Base-by-base conservation (phyloP, 2,888 invertebrate genomes). In the Papilio elwesi region DNA sequence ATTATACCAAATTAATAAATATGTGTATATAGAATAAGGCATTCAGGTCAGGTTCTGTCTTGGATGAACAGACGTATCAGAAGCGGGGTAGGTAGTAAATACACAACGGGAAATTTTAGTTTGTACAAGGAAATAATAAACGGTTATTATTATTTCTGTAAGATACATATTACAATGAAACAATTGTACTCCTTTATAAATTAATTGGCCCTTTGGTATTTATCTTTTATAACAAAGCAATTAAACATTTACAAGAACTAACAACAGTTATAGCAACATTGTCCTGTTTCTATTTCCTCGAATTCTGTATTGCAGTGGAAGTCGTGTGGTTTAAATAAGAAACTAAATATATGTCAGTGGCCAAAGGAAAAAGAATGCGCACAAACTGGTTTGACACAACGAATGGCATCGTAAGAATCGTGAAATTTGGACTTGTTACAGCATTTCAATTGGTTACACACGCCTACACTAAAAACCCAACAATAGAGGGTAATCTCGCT, bases 351-450 rank as follows among this genome's bases (percentile, higher is more conserved):
- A 77, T 85, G 86, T 84, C 84, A 85, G 80, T 81, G 79, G 75
- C 79, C 79, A 81, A 81, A 78, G 81, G 76, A 77, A 78, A 26
- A 74, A 77, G 80, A 83, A 81, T 81, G 80, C 75, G 78, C 77
- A 75, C 75, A 82, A 85, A 85, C 85, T 75, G 83, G 86, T 86
- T 85, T 80, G 74, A 74, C 80, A 78, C 72, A 79, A 71, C 71
- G 63, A 59, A 75, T 71, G 68, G 68, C 73, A 76, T 74, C 76
- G 77, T 75, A 74, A 76, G 84, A 81, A 79, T 76, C 76, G 75
- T 68, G 65, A 73, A 69, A 43, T 59, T 71, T 12, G 49, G 36
- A 52, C 8, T 16, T 55, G 13, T 51, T 51, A 48, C 49, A 69
- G 11, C 16, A 65, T 49, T 51, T 26, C 26, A 57, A 57, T n/a